phyloP scores from a whole-genome alignment of 2,888 invertebrate genomes.

The Biston stratarius region DNA sequence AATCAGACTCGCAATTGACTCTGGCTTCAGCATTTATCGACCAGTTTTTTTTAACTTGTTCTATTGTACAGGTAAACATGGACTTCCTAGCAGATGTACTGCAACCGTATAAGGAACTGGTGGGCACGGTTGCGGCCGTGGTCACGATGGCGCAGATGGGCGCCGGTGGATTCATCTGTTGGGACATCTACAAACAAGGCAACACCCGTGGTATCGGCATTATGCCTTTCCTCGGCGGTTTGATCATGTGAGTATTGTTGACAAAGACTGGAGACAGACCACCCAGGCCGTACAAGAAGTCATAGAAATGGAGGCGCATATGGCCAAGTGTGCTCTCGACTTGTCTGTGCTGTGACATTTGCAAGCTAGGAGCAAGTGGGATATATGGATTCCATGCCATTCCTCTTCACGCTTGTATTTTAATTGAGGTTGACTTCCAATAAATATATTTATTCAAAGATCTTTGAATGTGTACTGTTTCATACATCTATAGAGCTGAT shows the following conservation, averaged over 20 bases:
- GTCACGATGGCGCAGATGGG: conserved; percentile 94
- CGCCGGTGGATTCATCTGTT: conserved; percentile 91
- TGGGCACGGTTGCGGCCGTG: conserved; percentile 89
- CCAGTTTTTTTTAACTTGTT: not conserved
- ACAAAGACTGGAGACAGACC: not conserved
- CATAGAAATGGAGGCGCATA: no score
- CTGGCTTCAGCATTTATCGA: not conserved
- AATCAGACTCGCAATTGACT: not conserved
- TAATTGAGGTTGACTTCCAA: no score
- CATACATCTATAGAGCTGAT: no score
- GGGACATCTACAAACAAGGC: conserved; percentile 90
- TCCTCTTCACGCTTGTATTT: no score
- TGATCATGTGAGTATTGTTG: conserved; percentile 89
- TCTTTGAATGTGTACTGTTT: no score
- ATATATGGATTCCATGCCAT: no score
- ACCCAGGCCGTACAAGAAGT: no score
- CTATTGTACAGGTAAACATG: conserved; percentile 62
- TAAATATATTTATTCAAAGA: no score
- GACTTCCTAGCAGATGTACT: conserved; percentile 82
- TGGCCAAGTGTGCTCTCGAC: no score
- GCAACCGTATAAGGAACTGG: conserved; percentile 89
- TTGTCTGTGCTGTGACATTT: no score
- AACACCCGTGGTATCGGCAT: conserved; percentile 88
- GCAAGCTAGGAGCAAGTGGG: no score
- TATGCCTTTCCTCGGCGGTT: conserved; percentile 91